Evolutionary conservation across 1,140 invertebrate genomes (phyloP).

Genomic region (Macrocentrus cingulum): DNA sequence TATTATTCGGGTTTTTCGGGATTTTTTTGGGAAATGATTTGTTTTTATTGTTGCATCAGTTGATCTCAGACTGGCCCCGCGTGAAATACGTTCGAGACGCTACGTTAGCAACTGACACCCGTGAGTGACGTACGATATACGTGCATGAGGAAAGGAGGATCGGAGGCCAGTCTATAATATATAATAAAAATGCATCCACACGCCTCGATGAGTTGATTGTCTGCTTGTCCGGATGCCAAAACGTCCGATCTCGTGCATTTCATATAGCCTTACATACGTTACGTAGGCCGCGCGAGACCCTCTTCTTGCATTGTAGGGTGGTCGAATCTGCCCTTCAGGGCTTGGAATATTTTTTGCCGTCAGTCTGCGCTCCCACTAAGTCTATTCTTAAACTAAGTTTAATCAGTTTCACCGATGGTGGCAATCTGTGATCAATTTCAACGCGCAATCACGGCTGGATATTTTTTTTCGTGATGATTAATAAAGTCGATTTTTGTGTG

Average conservation of each 20-base stretch:
- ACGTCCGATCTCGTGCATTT: conserved; percentile 59
- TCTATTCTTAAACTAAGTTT: not conserved
- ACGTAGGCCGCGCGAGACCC: not conserved
- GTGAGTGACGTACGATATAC: conserved; percentile 60
- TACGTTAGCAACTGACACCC: conserved; percentile 58
- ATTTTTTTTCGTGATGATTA: no score
- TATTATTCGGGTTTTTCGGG: no score
- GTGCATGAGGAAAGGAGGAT: conserved; percentile 1
- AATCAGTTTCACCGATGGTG: not conserved
- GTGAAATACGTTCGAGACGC: conserved; percentile 59
- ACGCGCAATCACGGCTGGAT: no score
- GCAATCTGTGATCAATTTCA: no score
- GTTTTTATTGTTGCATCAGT: no score
- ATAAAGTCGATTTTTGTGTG: no score
- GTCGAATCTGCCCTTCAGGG: not conserved
- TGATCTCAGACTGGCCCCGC: no score
- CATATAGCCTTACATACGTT: conserved; percentile 50
- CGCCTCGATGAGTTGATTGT: conserved; percentile 61
- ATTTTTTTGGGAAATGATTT: no score
- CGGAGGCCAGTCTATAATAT: conserved; percentile 58
- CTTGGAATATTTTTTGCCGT: no score
- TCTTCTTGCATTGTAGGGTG: not conserved
- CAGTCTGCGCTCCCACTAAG: not conserved
- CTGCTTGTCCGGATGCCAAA: conserved; percentile 60
- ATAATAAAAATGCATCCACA: conserved; percentile 61